Evolutionary conservation across 2,888 invertebrate species (phyloP), one percentile per base, ranked within the genome.

Genomic region (Latrodectus hesperus): DNA sequence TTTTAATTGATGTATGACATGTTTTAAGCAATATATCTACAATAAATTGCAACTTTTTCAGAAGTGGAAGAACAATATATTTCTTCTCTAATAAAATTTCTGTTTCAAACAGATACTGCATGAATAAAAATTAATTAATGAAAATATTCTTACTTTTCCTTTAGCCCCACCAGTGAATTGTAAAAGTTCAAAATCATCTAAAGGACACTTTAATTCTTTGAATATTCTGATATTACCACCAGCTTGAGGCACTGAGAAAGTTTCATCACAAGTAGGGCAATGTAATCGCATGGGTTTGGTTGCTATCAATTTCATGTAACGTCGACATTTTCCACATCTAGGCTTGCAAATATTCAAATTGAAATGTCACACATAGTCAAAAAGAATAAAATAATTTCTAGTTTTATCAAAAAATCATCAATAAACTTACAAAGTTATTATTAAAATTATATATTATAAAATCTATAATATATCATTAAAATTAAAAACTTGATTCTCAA

Each of bases 271-370:
- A 91, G 96, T 96, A 0, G 97, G 95, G 91, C 99, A 99, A 92
- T 98, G 98, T 64, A 99, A 94, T 12, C 99, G 95, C 0, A 96
- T 96, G 0, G 99, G 99, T 91, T 98, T 98, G 0, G 97, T 95
- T 93, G 95, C 96, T 90, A 99, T 97, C 91, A 98, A 96, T 92
- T 99, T 98, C 98, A 99, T 98, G 92, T 98, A 99, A 1, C 99
- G 94, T 11, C 98, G 94, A 92, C 99, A 99, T 92, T 99, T 99
- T 16, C 95, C 95, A 92, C 95, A 95, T 89, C 94, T 94, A 90
- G 64, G 53, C 64, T 73, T 2, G 65, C 2, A 78, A 73, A 52
- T 10, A 73, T 17, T 38, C 16, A 81, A 53, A 53, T 64, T 12
- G 11, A 16, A 64, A 64, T 10, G 16, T 64, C 11, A 64, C 16